A percentile compares a stretch with the other conserved stretches of the same genome.
Conservation (phyloP, 1,140 invertebrate genomes). For the Anastrepha obliqua region DNA sequence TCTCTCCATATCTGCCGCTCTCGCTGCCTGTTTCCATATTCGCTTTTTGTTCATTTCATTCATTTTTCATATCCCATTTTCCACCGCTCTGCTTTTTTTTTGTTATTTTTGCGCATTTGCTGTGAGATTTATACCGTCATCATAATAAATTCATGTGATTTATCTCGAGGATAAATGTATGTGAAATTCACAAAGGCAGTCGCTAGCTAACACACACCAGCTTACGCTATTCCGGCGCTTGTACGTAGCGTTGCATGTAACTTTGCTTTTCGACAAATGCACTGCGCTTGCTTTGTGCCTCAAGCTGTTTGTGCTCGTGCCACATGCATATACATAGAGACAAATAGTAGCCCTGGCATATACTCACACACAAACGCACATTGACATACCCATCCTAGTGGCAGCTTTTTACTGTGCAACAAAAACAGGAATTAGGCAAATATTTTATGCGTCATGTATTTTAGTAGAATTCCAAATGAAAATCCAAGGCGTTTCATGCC, state of each 20-base stretch:
- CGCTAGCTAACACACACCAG: not conserved
- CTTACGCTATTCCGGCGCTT: not conserved
- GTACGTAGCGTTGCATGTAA: not conserved
- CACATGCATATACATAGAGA: not conserved
- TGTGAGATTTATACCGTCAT: constrained; percentile 72
- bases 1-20: not conserved
- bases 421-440: constrained; percentile 36
- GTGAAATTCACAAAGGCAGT: constrained; percentile 28
- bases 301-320: not conserved
- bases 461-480: not conserved
- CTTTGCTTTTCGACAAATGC: not conserved
- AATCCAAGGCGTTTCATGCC: not conserved
- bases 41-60: not conserved
- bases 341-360: no score
- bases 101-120: constrained; percentile 18
- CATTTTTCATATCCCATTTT: constrained; percentile 42
- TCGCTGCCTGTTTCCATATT: no score
- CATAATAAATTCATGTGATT: constrained; percentile 73
- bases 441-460: constrained; percentile 28
- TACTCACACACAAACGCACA: not conserved
- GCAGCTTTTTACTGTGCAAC: not conserved
- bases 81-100: not conserved
- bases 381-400: not conserved
- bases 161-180: constrained; percentile 61
- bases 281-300: not conserved